These are phyloP conservation scores for Sinocyclocheilus anshuiensis DNA, from an alignment of 2,113 vertebrate genomes.

Conservation along the genomic window DNA sequence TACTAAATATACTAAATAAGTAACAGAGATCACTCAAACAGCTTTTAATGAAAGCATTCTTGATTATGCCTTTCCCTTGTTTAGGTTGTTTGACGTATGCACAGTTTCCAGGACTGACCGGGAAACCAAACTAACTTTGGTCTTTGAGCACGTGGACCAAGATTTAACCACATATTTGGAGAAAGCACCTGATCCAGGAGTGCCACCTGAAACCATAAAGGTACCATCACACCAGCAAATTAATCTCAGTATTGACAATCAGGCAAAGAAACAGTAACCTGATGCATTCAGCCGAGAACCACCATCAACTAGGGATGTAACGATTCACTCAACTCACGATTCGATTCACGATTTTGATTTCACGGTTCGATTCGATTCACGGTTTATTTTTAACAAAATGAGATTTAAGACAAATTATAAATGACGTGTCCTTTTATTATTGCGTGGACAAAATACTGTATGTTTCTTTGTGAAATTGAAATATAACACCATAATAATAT, in stretches of 20 bases:
- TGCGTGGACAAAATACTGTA: no score
- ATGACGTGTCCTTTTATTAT: no score
- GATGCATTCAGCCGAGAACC: no score
- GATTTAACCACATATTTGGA: constrained; percentile 98
- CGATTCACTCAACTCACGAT: no score
- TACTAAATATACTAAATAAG: background rate
- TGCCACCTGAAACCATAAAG: constrained; percentile 97
- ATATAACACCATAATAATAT: no score
- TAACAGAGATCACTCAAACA: background rate
- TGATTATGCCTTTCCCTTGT: constrained; percentile 47
- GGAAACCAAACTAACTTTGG: constrained; percentile 96
- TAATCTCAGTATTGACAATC: background rate
- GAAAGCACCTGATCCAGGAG: constrained; percentile 96
- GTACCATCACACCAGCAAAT: constrained; percentile 69
- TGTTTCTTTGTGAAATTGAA: no score
- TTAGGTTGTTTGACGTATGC: constrained; percentile 95
- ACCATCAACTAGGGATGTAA: no score
- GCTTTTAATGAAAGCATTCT: background rate
- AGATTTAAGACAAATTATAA: no score
- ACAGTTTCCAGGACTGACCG: constrained; percentile 95
- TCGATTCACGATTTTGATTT: no score
- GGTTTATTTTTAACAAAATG: no score
- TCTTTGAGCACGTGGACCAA: constrained; percentile 99
- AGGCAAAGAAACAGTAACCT: background rate
- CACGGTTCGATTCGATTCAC: no score